A percentile compares a stretch with the other conserved stretches of the same genome.
Conservation (phyloP, 1,140 invertebrate species). For the Capitella teleta region DNA sequence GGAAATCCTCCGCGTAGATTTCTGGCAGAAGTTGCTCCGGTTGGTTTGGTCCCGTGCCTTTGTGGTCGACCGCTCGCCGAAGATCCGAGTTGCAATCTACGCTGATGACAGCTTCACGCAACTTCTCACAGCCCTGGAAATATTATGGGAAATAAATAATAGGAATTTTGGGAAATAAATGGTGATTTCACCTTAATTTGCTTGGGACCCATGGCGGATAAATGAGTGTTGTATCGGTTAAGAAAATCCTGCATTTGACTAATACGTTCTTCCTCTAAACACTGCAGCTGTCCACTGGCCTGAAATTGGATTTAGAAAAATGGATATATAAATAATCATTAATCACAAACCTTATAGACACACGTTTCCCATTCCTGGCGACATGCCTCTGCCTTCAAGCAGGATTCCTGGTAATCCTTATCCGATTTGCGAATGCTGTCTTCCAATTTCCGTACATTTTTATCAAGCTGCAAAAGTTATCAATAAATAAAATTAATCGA, state of each 20-base stretch:
- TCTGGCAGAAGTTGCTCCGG: constrained; percentile 78
- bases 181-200: constrained; percentile 25
- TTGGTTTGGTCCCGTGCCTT: constrained; percentile 48
- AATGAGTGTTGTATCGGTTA: constrained; percentile 63
- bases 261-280: constrained; percentile 78
- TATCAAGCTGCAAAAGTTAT: no score
- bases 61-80: constrained; percentile 52
- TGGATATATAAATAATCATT: no score
- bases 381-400: no score
- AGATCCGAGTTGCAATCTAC: constrained; percentile 66
- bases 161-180: not conserved
- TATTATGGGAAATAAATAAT: constrained; percentile 9
- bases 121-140: constrained; percentile 54
- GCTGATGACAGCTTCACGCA: constrained; percentile 56
- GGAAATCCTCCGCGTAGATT: constrained; percentile 88
- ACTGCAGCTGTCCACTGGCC: constrained; percentile 57
- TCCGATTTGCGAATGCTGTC: no score
- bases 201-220: constrained; percentile 61
- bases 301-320: no score
- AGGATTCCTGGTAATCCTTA: no score
- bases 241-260: constrained; percentile 66
- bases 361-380: no score
- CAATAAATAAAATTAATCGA: no score
- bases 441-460: no score
- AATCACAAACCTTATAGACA: no score